Conservation (phyloP, 2,888 invertebrate species). For the Drepana falcataria region DNA sequence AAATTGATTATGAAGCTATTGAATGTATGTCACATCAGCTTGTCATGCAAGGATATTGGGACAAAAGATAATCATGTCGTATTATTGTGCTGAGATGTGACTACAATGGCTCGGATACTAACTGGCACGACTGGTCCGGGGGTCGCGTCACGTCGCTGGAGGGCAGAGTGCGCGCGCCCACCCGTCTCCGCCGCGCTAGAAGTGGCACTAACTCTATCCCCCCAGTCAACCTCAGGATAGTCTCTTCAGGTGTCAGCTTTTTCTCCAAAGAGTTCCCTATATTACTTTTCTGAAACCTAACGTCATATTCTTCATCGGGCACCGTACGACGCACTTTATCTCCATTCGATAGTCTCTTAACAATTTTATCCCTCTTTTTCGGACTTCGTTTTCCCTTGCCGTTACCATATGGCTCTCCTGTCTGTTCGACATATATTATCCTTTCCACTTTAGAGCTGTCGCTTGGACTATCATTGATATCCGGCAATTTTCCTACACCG, state of each 20-base stretch:
- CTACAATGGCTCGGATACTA: constrained; percentile 29
- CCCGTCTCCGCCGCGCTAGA: constrained; percentile 81
- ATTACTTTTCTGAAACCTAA: constrained; percentile 14
- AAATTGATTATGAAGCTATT: constrained; percentile 4
- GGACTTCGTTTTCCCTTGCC: constrained; percentile 35
- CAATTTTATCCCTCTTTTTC: constrained; percentile 45
- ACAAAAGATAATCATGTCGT: constrained; percentile 23
- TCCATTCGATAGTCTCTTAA: constrained; percentile 54
- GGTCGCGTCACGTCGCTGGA: constrained; percentile 70
- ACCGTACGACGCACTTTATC: constrained; percentile 43
- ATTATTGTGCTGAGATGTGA: background rate
- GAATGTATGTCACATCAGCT: background rate
- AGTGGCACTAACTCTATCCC: constrained; percentile 88
- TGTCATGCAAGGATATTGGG: constrained; percentile 6
- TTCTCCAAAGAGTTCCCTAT: constrained; percentile 27
- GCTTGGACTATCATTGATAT: constrained; percentile 39
- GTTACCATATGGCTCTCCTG: constrained; percentile 17
- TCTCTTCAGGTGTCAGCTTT: constrained; percentile 59
- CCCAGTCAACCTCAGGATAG: constrained; percentile 73
- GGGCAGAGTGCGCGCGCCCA: constrained; percentile 66
- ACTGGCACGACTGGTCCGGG: constrained; percentile 65
- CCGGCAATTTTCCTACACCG: constrained; percentile 50
- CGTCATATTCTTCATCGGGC: constrained; percentile 37
- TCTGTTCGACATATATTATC: constrained; percentile 21
- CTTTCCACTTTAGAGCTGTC: constrained; percentile 19